Percentiles rank a stretch among this genome's conserved stretches.
Conservation (phyloP, 2,113 vertebrate species). For the Labeo catla region DNA sequence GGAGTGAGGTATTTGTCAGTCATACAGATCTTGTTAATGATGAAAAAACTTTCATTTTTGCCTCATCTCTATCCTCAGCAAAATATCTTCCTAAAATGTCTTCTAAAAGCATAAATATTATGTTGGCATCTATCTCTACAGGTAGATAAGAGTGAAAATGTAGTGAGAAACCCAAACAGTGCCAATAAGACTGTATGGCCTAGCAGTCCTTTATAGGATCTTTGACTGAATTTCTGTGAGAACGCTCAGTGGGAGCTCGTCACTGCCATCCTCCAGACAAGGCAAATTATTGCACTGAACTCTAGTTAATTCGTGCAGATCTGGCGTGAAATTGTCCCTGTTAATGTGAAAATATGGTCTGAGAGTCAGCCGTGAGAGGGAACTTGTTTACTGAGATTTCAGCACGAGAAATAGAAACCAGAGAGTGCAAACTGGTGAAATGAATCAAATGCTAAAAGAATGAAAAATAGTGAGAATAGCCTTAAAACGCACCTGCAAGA, state of each 20-base stretch:
- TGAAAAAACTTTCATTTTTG: too few species aligned
- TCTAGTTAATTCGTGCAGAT: slow-evolving; percentile 66
- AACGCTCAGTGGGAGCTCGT: slow-evolving; percentile 2
- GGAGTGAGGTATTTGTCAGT: too few species aligned
- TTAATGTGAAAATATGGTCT: slow-evolving; percentile 49
- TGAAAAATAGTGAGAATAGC: background rate
- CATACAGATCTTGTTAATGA: too few species aligned
- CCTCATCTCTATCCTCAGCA: background rate
- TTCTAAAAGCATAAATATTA: background rate
- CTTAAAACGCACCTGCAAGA: background rate
- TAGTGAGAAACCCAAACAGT: slow-evolving; percentile 42
- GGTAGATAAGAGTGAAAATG: slow-evolving; percentile 37
- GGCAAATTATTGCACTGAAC: slow-evolving; percentile 58
- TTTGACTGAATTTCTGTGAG: slow-evolving; percentile 17
- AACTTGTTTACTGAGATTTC: background rate
- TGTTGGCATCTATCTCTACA: background rate
- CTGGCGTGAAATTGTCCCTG: slow-evolving; percentile 66
- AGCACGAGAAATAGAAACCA: background rate
- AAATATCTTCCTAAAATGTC: background rate
- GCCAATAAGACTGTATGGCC: background rate
- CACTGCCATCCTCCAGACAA: slow-evolving; percentile 49
- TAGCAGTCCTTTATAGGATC: background rate
- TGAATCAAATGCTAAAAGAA: background rate
- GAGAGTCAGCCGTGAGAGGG: slow-evolving; percentile 8
- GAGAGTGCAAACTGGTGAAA: background rate